Evolutionary conservation across 2,797 vertebrate genomes (phyloP), one percentile per base, ranked within the genome.

Genomic region (Hybognathus amarus): DNA sequence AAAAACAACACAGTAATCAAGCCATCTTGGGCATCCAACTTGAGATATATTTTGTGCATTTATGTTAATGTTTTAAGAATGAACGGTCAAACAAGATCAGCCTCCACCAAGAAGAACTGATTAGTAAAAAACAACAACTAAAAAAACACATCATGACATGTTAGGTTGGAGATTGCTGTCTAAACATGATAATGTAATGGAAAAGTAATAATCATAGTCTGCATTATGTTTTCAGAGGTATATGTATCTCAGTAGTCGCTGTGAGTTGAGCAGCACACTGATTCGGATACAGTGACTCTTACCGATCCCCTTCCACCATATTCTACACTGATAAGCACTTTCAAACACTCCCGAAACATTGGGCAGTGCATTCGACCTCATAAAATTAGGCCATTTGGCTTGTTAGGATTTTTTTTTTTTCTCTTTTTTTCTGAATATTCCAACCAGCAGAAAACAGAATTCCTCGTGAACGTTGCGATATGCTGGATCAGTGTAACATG

Each of bases 231-330:
- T 77, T 80, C 27, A 64, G 8, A 66, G 74, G 20, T 59, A 38
- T 12, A 61, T 42, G 54, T 2, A 52, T 82, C 82, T 79, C 79
- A 88, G 85, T 87, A 89, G 84, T 83, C 24, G 47, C 79, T 84
- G 78, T 73, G 47, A 63, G 54, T 52, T 75, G 47, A 89, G 84
- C 84, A 87, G 87, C 86, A 86, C 54, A 85, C 82, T 80, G 79
- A 83, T 84, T 82, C 63, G 7, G 61, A 61, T 79, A 61, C 71
- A 77, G 75, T 73, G 84, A 79, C 17, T 54, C 64, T 73, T 79
- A 81, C 71, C 70, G 56, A 85, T 81, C 80, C 83, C 85, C 45
- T 83, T 61, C 61, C 81, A 79, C 56, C 59, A 79, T 71, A 45
- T 45, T 59, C 78, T 87, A 59, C 67, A 61, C 22, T 33, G 80